Evolutionary conservation across 2,797 vertebrate species (phyloP), one percentile per base, ranked within the genome.

Genomic region (Peromyscus aztecus): DNA sequence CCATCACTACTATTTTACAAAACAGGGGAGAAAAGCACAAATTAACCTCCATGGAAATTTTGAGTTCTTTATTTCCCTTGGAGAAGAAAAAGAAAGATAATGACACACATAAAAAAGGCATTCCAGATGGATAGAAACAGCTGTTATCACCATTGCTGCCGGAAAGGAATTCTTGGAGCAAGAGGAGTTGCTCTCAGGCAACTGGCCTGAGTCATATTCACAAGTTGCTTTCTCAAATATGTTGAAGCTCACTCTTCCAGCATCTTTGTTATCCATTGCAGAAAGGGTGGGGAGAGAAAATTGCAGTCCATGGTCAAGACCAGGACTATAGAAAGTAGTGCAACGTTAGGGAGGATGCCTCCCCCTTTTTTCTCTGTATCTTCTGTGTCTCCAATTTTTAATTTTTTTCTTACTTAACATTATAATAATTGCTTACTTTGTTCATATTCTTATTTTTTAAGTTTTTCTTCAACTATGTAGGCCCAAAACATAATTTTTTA

Each of bases 51-150:
- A 59, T 10, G 63, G 23, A 49, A 57, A 63, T 52, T 52, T 91
- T 16, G 7, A 93, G 80, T 84, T 90, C 13, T 43, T 94, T 91
- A 83, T 21, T 85, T 71, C 31, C 57, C 43, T 88, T 87, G n/a
- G 7, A 59, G 31, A 69, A 81, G 40, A 85, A 59, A 1, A 73
- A 52, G 3, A 73, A 34, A 92, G 34, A 89, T 9, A 67, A 82
- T 86, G 34, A n/a, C 6, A 97, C 77, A 89, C 11, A 81, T 13
- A 59, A 10, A 93, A 55, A 91, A 86, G 49, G 81, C 69, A 59
- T 86, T 78, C 16, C 23, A 57, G 13, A 24, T 63, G 6, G 49
- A 73, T 10, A 89, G 31, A 94, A 61, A 40, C 24, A 86, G 34
- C 27, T 86, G 17, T 75, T 71, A 24, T 49, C 71, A 16, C 43